Percentiles rank a stretch among this genome's conserved stretches.
Evolutionary conservation across 2,797 vertebrate genomes (phyloP).

Genomic region (Acestrorhynchus altus): DNA sequence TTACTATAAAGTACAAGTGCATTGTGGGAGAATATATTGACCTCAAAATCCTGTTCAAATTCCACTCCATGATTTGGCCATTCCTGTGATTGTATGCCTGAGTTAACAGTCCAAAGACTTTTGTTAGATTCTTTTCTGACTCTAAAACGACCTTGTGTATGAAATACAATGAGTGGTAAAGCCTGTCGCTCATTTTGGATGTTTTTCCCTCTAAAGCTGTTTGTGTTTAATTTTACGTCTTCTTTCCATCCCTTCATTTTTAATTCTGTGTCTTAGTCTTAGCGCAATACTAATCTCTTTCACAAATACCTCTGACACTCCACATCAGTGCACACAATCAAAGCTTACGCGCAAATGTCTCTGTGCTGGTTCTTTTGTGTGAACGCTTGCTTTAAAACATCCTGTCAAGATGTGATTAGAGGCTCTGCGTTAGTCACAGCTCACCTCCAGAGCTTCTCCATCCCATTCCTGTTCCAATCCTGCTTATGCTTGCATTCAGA

Average conservation of each 20-base stretch:
- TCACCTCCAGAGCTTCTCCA: neutral
- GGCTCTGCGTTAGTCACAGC: neutral
- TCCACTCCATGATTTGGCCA: no score
- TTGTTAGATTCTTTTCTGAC: neutral
- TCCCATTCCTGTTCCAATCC: neutral
- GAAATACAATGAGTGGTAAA: neutral
- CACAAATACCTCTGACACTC: neutral
- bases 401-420: neutral
- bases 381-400: neutral
- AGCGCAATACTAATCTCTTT: neutral
- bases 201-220: neutral
- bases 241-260: neutral
- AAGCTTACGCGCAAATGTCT: neutral
- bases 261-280: neutral
- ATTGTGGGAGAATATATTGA: no score
- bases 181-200: neutral
- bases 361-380: neutral
- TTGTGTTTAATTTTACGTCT: neutral
- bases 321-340: neutral
- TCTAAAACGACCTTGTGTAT: neutral
- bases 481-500: neutral
- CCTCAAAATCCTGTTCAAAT: no score
- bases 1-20: no score
- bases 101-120: neutral
- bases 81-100: neutral